Conservation (phyloP, 2,113 vertebrate species). For the Python bivittatus region DNA sequence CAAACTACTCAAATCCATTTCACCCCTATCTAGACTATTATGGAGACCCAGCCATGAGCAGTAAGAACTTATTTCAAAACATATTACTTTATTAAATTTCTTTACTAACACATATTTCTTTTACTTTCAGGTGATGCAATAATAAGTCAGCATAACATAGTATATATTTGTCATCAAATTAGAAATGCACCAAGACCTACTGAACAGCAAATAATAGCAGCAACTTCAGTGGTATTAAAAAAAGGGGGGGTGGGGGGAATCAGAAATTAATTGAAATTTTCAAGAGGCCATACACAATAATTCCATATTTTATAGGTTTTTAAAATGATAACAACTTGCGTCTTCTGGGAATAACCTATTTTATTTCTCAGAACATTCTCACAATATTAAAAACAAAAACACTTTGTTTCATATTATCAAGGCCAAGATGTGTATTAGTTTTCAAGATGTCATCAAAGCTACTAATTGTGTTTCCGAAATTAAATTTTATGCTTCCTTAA, state of each 20-base stretch:
- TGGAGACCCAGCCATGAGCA: neutral
- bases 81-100: neutral
- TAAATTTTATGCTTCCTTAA: neutral
- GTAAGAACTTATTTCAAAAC: neutral
- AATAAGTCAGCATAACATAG: neutral
- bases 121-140: neutral
- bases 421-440: neutral
- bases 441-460: neutral
- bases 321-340: neutral
- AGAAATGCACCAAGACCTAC: neutral
- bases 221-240: neutral
- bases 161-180: neutral
- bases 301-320: neutral
- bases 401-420: neutral
- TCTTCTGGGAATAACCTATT: neutral
- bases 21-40: neutral
- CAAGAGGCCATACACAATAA: neutral
- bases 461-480: neutral
- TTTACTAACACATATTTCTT: neutral
- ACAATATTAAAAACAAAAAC: neutral
- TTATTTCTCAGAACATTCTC: neutral
- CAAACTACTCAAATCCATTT: neutral
- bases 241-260: no score
- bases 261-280: neutral
- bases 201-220: neutral